phyloP scores from a whole-genome alignment of 2,888 invertebrate genomes.

The Buathra laborator region DNA sequence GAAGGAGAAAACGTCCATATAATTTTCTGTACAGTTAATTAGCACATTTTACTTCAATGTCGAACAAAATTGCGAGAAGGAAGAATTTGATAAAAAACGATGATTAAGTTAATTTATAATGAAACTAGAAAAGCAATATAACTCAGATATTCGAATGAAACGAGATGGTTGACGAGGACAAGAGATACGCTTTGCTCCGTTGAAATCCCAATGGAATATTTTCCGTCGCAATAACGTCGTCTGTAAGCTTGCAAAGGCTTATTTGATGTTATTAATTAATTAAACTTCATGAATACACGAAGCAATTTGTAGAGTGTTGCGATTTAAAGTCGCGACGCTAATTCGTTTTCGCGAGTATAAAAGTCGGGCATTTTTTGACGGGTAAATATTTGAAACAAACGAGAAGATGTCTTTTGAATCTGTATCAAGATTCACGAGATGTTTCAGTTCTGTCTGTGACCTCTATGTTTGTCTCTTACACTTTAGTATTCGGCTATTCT shows the following conservation, averaged over 20 bases:
- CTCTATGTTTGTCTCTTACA: no score
- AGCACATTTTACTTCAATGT: neutral
- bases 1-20: neutral
- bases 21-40: neutral
- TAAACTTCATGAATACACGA: slow-evolving; percentile 19
- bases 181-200: neutral
- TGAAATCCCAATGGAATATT: slow-evolving; percentile 2
- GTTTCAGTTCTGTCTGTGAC: no score
- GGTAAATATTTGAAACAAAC: neutral
- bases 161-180: neutral
- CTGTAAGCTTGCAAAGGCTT: neutral
- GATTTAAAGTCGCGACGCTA: neutral
- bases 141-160: neutral
- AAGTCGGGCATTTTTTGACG: neutral
- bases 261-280: slow-evolving; percentile 28
- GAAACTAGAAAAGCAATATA: neutral
- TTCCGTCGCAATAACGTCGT: neutral
- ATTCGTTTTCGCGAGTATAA: neutral
- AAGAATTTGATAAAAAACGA: neutral
- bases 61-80: neutral
- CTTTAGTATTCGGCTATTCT: no score
- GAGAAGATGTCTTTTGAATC: no score
- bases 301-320: slow-evolving; percentile 21
- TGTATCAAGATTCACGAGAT: no score
- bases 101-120: neutral